Percentiles rank a stretch among this genome's conserved stretches.
phyloP scores from a whole-genome alignment of 1,140 invertebrate genomes.

The Drosophila sulfurigaster region DNA sequence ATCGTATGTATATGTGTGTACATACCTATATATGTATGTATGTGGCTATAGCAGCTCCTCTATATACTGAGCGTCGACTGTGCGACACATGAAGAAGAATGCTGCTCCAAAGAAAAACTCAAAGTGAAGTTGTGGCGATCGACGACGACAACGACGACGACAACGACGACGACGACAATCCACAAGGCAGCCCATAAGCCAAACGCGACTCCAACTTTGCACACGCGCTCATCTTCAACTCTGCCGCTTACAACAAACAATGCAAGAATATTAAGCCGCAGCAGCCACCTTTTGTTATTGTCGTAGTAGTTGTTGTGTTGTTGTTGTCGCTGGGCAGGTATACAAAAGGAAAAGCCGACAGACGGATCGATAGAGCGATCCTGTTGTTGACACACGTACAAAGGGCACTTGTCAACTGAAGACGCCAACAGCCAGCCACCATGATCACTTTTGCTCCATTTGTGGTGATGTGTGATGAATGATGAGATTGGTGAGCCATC shows the following conservation, averaged over 20 bases:
- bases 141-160: conserved; percentile 7
- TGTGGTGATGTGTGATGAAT: conserved; percentile 50
- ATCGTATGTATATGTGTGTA: conserved; percentile 2
- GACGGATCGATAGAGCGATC: conserved; percentile 41
- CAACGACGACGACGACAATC: conserved; percentile 43
- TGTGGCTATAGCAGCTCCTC: not conserved
- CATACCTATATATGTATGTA: not conserved
- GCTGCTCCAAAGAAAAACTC: conserved; percentile 73
- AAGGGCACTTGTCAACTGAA: conserved; percentile 43
- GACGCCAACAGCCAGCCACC: conserved; percentile 39
- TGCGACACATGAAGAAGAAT: conserved; percentile 58
- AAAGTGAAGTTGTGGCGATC: conserved; percentile 78
- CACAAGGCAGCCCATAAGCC: conserved; percentile 46
- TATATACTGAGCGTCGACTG: conserved; percentile 33
- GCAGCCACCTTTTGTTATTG: conserved; percentile 40
- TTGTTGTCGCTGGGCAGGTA: conserved; percentile 45
- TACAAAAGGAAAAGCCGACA: conserved; percentile 55
- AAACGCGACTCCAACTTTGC: conserved; percentile 68
- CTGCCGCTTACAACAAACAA: conserved; percentile 42
- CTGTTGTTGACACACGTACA: conserved; percentile 78
- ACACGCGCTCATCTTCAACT: conserved; percentile 65
- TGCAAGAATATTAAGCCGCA: conserved; percentile 73
- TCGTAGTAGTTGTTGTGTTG: conserved; percentile 2
- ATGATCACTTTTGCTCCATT: conserved; percentile 35
- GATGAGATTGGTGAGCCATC: conserved; percentile 38